Percentiles rank a stretch among this genome's conserved stretches.
These are phyloP conservation scores for Somateria mollissima DNA, from an alignment of 2,797 vertebrate species.

Conservation along the genomic window DNA sequence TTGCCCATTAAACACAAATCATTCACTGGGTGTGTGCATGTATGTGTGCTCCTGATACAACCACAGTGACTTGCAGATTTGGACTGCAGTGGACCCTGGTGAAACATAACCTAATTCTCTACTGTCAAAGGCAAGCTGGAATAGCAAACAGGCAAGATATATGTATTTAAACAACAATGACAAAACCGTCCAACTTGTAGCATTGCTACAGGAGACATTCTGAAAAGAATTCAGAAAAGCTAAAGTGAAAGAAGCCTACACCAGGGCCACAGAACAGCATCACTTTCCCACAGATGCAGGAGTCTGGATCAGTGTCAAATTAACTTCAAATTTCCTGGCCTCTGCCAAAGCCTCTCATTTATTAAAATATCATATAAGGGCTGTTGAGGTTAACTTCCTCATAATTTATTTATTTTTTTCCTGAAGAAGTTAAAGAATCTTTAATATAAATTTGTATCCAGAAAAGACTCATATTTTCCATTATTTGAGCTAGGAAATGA, in stretches of 20 bases:
- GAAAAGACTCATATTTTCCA: not conserved
- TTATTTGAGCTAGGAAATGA: not conserved
- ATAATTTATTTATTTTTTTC: not conserved
- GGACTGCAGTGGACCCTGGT: not conserved
- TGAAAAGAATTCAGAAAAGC: not conserved
- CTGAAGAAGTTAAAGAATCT: not conserved
- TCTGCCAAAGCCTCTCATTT: not conserved
- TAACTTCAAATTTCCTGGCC: not conserved
- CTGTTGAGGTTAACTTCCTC: not conserved
- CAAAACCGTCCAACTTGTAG: not conserved
- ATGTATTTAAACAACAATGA: not conserved
- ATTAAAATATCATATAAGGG: not conserved
- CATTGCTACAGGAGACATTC: not conserved
- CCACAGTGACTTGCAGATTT: not conserved
- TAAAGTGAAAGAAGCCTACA: not conserved
- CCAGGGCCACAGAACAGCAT: not conserved
- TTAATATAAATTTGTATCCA: not conserved
- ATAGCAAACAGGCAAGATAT: not conserved
- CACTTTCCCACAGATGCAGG: not conserved
- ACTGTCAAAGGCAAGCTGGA: not conserved
- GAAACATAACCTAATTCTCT: not conserved
- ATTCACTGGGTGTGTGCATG: too few species aligned
- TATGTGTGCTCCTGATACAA: not conserved
- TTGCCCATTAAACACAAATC: not conserved
- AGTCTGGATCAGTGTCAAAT: not conserved